Base-by-base conservation (phyloP, 2,797 vertebrate genomes). In the Amphiprion clarkii region DNA sequence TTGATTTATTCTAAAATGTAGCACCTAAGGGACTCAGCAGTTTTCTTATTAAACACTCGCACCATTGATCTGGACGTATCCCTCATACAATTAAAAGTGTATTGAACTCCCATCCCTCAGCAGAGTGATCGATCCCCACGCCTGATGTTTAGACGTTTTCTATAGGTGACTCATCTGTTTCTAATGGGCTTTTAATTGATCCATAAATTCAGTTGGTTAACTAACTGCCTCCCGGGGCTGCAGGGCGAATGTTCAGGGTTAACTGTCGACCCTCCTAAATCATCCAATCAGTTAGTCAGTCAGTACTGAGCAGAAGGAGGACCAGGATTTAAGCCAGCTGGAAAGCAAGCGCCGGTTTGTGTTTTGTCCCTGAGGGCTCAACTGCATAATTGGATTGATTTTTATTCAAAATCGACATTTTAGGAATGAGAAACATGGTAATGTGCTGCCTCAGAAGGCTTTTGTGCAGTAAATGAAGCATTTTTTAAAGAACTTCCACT, bases 171-270 rank as follows among this genome's bases (percentile, higher is more conserved):
- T 71, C 71, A n/a, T 87, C 53, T 44, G 56, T 69, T 76, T 66
- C 36, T 62, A 73, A 83, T 78, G 79, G 6, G 4, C 10, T 80
- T 87, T 83, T 84, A 88, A 87, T 76, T 76, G 61, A 16, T 84
- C 75, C 60, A 81, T 88, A 83, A 78, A 84, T 88, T 69, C 8
- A 9, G 27, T 25, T 64, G 6, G 31, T 70, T 72, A 74, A 64
- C 62, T 55, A 64, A 84, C 16, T 7, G 19, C 31, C 52, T 27
- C 0, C 40, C 39, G 40, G 23, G 39, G n/a, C 17, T 0, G 12
- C 8, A 13, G 67, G 74, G 46, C 21, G 57, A 36, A 23, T 21
- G 44, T 63, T 21, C 42, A 29, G 53, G 65, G 33, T 83, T 58
- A 42, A 65, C 48, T 31, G 74, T 68, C 78, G 44, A 0, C 60